Conservation (phyloP, 2,797 vertebrate genomes). For the Moxostoma hubbsi region DNA sequence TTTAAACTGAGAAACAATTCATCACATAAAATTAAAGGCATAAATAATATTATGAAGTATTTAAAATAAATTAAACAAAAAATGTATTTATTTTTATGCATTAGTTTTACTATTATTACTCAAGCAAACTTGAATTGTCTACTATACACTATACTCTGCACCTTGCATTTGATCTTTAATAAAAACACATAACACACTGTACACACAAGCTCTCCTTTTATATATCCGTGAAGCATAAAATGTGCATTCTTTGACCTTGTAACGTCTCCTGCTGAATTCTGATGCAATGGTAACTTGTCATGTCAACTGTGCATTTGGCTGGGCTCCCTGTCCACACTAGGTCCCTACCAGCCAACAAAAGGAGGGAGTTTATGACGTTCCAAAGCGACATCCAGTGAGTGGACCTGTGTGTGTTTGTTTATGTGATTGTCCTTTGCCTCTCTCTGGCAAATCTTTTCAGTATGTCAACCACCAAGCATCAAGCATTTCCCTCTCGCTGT, state of each 20-base stretch:
- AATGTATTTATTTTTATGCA: neutral
- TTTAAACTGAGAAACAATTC: no score
- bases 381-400: constrained; percentile 99
- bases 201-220: neutral
- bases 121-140: neutral
- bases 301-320: constrained; percentile 72
- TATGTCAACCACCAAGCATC: constrained; percentile 20
- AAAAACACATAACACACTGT: constrained; percentile 17
- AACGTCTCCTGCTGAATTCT: constrained; percentile 52
- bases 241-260: constrained; percentile 29
- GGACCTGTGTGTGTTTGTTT: constrained; percentile 78
- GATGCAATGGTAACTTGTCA: constrained; percentile 59
- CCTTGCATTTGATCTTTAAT: neutral
- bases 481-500: constrained; percentile 14
- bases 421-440: constrained; percentile 73
- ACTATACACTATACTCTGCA: neutral
- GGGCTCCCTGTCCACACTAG: constrained; percentile 75
- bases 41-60: neutral
- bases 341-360: constrained; percentile 99
- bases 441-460: constrained; percentile 79
- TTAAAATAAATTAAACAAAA: neutral
- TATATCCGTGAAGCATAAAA: constrained; percentile 1
- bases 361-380: constrained; percentile 99
- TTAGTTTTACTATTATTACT: neutral
- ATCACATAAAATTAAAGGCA: neutral